Percentiles rank a stretch among this genome's conserved stretches.
These are phyloP conservation scores for Salticus scenicus DNA, from an alignment of 2,888 invertebrate genomes.

Conservation along the genomic window DNA sequence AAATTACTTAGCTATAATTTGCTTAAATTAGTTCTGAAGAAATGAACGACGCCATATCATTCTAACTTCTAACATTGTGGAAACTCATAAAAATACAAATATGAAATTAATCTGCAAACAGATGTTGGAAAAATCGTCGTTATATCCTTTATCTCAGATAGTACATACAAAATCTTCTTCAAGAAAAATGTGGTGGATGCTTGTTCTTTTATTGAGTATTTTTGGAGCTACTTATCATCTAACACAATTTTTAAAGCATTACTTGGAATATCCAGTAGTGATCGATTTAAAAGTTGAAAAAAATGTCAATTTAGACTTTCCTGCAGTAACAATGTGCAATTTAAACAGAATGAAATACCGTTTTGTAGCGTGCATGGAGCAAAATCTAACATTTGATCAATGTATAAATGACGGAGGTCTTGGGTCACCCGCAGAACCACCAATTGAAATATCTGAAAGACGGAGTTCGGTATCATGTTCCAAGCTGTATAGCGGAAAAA, in stretches of 20 bases:
- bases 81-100: too few species aligned
- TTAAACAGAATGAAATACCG: slow-evolving; percentile 11
- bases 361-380: background rate
- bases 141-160: slow-evolving; percentile 13
- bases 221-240: slow-evolving; percentile 22
- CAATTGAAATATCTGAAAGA: slow-evolving; percentile 19
- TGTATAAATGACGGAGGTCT: background rate
- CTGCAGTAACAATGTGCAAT: slow-evolving; percentile 55
- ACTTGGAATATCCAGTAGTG: slow-evolving; percentile 53
- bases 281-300: slow-evolving; percentile 24
- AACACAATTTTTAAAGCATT: slow-evolving; percentile 22
- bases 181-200: slow-evolving; percentile 31
- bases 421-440: background rate
- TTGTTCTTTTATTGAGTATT: slow-evolving; percentile 3
- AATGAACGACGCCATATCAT: too few species aligned
- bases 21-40: too few species aligned
- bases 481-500: background rate
- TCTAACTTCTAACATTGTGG: too few species aligned
- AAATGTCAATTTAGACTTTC: slow-evolving; percentile 5
- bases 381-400: background rate
- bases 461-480: background rate
- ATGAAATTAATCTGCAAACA: background rate
- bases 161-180: background rate
- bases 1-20: too few species aligned
- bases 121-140: background rate